Conservation (phyloP, 2,888 invertebrate species). For the Trachelus stipa region DNA sequence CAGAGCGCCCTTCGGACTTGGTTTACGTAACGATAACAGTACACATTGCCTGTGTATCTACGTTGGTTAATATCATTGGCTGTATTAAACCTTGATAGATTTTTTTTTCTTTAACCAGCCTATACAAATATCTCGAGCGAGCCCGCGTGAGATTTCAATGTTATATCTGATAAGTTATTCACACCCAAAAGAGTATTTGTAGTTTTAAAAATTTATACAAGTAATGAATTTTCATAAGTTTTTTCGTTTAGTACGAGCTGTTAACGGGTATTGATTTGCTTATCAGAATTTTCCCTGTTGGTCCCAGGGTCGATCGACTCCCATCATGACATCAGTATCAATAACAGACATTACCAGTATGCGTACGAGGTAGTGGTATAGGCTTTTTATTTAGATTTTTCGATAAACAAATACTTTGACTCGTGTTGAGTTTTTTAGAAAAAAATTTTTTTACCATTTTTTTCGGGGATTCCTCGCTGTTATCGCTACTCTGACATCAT, state of each 20-base stretch:
- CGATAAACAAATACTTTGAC: background rate
- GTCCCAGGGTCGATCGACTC: background rate
- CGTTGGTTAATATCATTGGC: background rate
- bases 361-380: background rate
- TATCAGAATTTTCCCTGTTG: background rate
- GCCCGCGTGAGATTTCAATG: background rate
- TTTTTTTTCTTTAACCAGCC: background rate
- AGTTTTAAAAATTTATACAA: background rate
- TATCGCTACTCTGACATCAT: background rate
- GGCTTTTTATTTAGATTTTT: background rate
- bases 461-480: background rate
- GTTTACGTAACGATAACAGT: background rate
- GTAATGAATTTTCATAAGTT: no score
- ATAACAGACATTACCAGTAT: background rate
- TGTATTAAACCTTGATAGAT: background rate
- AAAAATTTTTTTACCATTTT: background rate
- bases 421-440: background rate
- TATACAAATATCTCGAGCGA: background rate
- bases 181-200: background rate
- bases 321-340: background rate
- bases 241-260: background rate
- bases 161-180: no score
- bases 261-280: background rate
- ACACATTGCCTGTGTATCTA: background rate
- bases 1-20: background rate